Conservation (phyloP, 2,797 vertebrate species). For the Pteronotus mesoamericanus region DNA sequence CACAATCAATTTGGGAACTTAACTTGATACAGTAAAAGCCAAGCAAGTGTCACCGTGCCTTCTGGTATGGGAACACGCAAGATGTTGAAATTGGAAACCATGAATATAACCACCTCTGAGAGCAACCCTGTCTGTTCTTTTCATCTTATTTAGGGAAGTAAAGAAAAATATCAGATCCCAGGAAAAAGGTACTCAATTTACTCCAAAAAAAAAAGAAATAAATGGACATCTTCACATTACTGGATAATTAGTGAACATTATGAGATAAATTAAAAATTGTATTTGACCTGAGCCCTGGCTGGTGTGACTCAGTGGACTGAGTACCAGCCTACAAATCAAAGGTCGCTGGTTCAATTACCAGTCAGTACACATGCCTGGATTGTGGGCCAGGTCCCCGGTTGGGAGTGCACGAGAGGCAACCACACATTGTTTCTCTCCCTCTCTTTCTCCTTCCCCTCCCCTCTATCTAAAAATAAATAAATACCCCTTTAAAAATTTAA, state of each 20-base stretch:
- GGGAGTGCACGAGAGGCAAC: too few species aligned
- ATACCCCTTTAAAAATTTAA: too few species aligned
- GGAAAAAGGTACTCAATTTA: neutral
- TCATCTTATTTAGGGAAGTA: conserved; percentile 26
- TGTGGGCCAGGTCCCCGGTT: too few species aligned
- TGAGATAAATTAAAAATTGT: neutral
- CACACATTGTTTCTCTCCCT: too few species aligned
- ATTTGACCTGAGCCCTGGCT: neutral
- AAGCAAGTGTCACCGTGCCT: neutral
- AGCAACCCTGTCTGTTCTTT: neutral
- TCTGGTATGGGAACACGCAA: neutral
- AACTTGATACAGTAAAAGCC: conserved; percentile 7
- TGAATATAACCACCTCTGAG: neutral
- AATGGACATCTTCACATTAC: neutral
- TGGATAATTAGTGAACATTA: neutral
- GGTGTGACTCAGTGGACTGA: too few species aligned
- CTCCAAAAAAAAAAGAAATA: neutral
- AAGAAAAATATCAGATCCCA: conserved; percentile 24
- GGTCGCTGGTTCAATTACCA: too few species aligned
- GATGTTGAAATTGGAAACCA: conserved; percentile 18
- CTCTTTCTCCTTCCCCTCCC: too few species aligned
- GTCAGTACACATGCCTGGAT: too few species aligned
- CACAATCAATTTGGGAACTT: neutral
- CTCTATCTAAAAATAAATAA: too few species aligned
- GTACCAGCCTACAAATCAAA: too few species aligned